These are phyloP conservation scores for Pyrrhia umbra DNA, from an alignment of 2,888 invertebrate genomes.

Conservation along the genomic window DNA sequence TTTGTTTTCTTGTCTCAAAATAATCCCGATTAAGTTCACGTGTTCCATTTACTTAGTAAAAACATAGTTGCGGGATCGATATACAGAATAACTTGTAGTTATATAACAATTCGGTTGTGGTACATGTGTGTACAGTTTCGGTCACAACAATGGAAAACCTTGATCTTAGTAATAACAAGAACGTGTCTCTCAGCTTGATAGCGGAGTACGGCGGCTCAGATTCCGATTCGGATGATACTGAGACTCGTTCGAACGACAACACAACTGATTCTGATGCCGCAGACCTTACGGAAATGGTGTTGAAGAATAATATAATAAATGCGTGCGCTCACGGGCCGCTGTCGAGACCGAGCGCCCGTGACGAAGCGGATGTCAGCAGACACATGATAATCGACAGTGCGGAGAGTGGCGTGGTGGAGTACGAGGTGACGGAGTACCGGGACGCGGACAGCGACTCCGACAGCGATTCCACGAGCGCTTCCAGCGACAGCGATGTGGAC, in stretches of 20 bases:
- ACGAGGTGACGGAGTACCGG: conserved; percentile 85
- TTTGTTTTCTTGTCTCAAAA: conserved; percentile 65
- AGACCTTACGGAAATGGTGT: conserved; percentile 87
- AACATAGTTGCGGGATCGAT: conserved; percentile 28
- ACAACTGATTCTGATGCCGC: conserved; percentile 82
- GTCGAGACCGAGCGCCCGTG: conserved; percentile 70
- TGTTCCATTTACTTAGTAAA: conserved; percentile 45
- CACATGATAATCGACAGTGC: conserved; percentile 87
- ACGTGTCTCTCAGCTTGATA: conserved; percentile 86
- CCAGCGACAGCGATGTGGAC: conserved; percentile 84
- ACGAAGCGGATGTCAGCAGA: conserved; percentile 78
- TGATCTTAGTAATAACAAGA: conserved; percentile 84
- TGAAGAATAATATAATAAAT: conserved; percentile 88
- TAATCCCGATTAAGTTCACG: conserved; percentile 57
- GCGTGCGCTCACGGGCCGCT: conserved; percentile 87
- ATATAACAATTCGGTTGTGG: conserved; percentile 60
- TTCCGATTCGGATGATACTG: conserved; percentile 84
- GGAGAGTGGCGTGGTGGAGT: conserved; percentile 84
- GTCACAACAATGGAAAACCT: conserved; percentile 84
- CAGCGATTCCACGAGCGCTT: conserved; percentile 77
- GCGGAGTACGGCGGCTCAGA: conserved; percentile 86
- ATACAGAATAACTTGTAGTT: conserved; percentile 34
- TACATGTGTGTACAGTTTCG: conserved; percentile 56
- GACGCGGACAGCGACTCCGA: conserved; percentile 79
- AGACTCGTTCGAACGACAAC: conserved; percentile 74